Percentiles rank a stretch among this genome's conserved stretches.
These are phyloP conservation scores for Drosophila falleni DNA, from an alignment of 2,888 invertebrate genomes.

Conservation along the genomic window DNA sequence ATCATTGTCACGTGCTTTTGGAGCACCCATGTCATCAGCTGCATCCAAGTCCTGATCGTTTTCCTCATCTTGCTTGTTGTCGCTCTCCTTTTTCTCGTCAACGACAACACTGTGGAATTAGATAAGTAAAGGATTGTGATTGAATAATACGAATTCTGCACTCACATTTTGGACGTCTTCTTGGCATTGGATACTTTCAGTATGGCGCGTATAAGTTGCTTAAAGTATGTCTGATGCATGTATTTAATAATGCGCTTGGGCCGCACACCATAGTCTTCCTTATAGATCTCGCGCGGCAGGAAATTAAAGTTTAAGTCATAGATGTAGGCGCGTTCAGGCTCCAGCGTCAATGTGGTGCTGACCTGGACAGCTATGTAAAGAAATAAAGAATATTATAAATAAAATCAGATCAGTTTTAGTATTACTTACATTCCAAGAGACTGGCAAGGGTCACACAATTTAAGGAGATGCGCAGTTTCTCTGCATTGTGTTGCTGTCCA, in stretches of 20 bases:
- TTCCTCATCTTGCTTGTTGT: slow-evolving; percentile 70
- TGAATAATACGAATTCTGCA: fast-evolving
- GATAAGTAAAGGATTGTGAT: neutral
- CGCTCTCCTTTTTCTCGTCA: slow-evolving; percentile 80
- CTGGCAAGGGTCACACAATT: slow-evolving; percentile 92
- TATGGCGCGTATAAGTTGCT: slow-evolving; percentile 88
- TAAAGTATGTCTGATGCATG: slow-evolving; percentile 91
- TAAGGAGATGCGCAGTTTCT: slow-evolving; percentile 90
- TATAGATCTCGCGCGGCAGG: slow-evolving; percentile 91
- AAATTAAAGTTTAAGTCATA: slow-evolving; percentile 91
- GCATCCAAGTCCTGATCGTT: slow-evolving; percentile 85
- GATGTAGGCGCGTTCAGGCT: slow-evolving; percentile 87
- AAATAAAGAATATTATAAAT: neutral
- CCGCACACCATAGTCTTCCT: slow-evolving; percentile 89
- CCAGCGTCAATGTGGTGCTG: slow-evolving; percentile 86
- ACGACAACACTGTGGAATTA: slow-evolving; percentile 84
- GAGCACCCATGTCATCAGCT: slow-evolving; percentile 74
- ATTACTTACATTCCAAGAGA: slow-evolving; percentile 88
- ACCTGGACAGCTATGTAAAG: slow-evolving; percentile 79
- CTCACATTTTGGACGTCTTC: slow-evolving; percentile 74
- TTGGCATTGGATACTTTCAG: slow-evolving; percentile 87
- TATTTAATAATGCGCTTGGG: slow-evolving; percentile 90
- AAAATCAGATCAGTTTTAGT: neutral
- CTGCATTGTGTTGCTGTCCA: slow-evolving; percentile 87
- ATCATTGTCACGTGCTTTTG: slow-evolving; percentile 71